Conservation (phyloP, 2,797 vertebrate species). For the Austrolebias charrua region DNA sequence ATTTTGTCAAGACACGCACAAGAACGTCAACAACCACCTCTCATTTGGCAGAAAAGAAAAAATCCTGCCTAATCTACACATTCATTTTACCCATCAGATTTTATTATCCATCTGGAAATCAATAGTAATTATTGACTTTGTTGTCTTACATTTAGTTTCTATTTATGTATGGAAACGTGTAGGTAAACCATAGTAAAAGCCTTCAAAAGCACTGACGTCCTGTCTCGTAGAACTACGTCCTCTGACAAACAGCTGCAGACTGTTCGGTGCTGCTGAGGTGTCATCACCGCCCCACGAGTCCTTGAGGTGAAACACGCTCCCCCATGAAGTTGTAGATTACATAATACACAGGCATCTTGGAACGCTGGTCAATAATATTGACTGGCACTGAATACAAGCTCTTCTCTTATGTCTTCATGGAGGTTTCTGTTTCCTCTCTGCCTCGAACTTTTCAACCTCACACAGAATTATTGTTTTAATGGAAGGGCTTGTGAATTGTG, state of each 20-base stretch:
- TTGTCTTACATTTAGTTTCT: conserved; percentile 3
- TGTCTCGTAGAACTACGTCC: conserved; percentile 20
- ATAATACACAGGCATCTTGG: conserved; percentile 57
- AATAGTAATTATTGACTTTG: conserved; percentile 6
- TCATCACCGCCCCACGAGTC: conserved; percentile 32
- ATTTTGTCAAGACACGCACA: no score
- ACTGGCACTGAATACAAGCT: conserved; percentile 47
- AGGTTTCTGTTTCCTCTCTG: conserved; percentile 22
- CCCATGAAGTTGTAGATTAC: conserved; percentile 54
- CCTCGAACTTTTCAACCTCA: neutral
- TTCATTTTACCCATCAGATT: neutral
- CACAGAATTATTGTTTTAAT: neutral
- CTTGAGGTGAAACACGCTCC: conserved; percentile 45
- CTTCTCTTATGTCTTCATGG: conserved; percentile 41
- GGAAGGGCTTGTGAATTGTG: neutral
- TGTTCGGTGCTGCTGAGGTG: conserved; percentile 27
- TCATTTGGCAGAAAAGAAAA: no score
- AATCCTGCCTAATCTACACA: neutral
- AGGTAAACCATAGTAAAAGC: neutral
- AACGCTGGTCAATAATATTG: conserved; percentile 69
- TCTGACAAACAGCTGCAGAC: conserved; percentile 30
- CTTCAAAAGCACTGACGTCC: conserved; percentile 5
- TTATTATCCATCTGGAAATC: conserved; percentile 13
- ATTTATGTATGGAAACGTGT: neutral
- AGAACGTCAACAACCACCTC: no score